Conservation (phyloP, 2,888 invertebrate genomes). For the Danaus chrysippus region DNA sequence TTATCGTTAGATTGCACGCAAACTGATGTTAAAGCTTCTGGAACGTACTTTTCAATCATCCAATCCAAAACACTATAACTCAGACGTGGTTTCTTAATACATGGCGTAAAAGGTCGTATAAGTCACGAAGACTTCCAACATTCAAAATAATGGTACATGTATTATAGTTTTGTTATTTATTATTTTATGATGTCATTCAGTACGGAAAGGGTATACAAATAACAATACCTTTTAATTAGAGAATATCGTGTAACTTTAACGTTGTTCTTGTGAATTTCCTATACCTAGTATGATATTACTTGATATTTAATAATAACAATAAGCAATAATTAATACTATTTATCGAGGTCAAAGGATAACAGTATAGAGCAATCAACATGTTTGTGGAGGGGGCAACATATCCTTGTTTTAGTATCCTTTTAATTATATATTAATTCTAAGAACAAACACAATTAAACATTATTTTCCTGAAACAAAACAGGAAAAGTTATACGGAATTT, state of each 20-base stretch:
- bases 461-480: slow-evolving; percentile 18
- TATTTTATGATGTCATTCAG: background rate
- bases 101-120: background rate
- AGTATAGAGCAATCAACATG: too few species aligned
- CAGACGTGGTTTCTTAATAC: background rate
- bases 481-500: slow-evolving; percentile 28
- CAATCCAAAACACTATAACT: slow-evolving; percentile 8
- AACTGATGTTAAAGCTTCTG: slow-evolving; percentile 13
- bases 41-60: slow-evolving; percentile 12
- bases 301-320: slow-evolving; percentile 1
- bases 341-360: too few species aligned
- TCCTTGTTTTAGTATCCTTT: background rate
- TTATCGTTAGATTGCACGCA: slow-evolving; percentile 13
- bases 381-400: background rate
- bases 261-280: too few species aligned
- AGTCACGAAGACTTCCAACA: slow-evolving; percentile 3
- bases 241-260: too few species aligned
- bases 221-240: background rate
- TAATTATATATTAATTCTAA: slow-evolving; percentile 9
- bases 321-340: too few species aligned
- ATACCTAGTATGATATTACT: background rate
- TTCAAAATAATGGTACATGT: background rate
- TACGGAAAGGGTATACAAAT: background rate
- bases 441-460: slow-evolving; percentile 18
- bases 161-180: background rate